Base-by-base conservation (phyloP, 2,113 vertebrate species). In the Gymnarchus niloticus region DNA sequence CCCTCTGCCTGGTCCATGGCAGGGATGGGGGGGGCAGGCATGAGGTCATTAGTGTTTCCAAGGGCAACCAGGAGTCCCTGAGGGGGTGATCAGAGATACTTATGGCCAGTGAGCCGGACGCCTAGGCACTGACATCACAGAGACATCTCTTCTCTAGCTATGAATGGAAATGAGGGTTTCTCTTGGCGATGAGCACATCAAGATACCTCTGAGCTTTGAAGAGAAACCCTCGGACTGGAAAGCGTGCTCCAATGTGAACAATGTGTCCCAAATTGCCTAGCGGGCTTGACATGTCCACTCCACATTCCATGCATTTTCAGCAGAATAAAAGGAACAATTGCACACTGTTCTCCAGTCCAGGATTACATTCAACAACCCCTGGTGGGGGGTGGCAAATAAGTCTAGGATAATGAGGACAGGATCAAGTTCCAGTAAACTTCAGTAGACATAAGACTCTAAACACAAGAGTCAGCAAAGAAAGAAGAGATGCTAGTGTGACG, bases 301-400 rank as follows among this genome's bases (percentile, higher is more conserved):
- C 49, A 51, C 84, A 85, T 85, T 85, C 65, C 84, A 37, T 25
- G 19, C 59, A 77, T 85, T 77, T 85, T 23, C 84, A 54, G 41
- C 44, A 77, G 84, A 77, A 85, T 83, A 81, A 57, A 21, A 9
- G 41, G 54, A 81, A 85, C 54, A 85, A 85, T 80, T 12, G 23
- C 56, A 46, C 17, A 85, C 52, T 85, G 73, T 85, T 80, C 37
- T 48, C 23, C 3, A 56, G 83, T 49, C 61, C 83, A 9, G 57
- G 61, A 73, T 84, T 84, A 84, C 59, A 37, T 61, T 73, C 48
- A 61, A 28, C 8, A 46, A 69, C 57, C 59, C 83, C 78, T 12
- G 2, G 44, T 21, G 52, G 33, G 19, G 37, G 23, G 19, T 17
- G 3, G 48, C 83, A 84, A 44, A 49, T 65, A n/a, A 12, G 65